phyloP scores from a whole-genome alignment of 2,888 invertebrate genomes.

The Cloeon dipterum region DNA sequence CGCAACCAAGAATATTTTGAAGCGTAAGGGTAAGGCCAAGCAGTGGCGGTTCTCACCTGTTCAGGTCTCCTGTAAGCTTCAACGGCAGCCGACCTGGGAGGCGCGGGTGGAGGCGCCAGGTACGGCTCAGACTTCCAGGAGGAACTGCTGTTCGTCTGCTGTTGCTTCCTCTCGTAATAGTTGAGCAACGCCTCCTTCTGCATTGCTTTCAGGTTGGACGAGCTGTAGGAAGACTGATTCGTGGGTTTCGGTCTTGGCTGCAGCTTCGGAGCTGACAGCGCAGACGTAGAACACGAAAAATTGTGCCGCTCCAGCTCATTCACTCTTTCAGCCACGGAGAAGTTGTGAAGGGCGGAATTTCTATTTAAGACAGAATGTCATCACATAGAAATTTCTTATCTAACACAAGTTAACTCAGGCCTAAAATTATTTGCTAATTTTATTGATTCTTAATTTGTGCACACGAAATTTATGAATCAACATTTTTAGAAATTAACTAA shows the following conservation, averaged over 20 bases:
- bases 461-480: too few species aligned
- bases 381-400: background rate
- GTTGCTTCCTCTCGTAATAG: conserved; percentile 52
- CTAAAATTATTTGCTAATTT: too few species aligned
- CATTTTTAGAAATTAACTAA: too few species aligned
- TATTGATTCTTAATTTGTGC: too few species aligned
- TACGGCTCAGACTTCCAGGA: conserved; percentile 35
- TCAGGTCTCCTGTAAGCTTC: conserved; percentile 8
- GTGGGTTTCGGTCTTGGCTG: conserved; percentile 9
- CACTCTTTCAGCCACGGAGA: conserved; percentile 40
- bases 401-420: too few species aligned
- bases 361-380: too few species aligned
- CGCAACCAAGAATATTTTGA: too few species aligned
- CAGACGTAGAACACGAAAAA: conserved; percentile 10
- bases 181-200: conserved; percentile 63
- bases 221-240: conserved; percentile 26
- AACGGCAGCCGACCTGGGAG: conserved; percentile 10
- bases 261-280: conserved; percentile 14
- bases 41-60: too few species aligned
- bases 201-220: conserved; percentile 47
- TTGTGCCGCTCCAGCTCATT: conserved; percentile 33
- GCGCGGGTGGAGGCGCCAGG: conserved; percentile 15
- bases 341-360: conserved; percentile 20
- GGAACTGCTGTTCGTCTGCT: conserved; percentile 7
- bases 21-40: too few species aligned